Percentiles rank a stretch among this genome's conserved stretches.
Evolutionary conservation across 2,113 vertebrate genomes (phyloP).

Genomic region (Bujurquina vittata): DNA sequence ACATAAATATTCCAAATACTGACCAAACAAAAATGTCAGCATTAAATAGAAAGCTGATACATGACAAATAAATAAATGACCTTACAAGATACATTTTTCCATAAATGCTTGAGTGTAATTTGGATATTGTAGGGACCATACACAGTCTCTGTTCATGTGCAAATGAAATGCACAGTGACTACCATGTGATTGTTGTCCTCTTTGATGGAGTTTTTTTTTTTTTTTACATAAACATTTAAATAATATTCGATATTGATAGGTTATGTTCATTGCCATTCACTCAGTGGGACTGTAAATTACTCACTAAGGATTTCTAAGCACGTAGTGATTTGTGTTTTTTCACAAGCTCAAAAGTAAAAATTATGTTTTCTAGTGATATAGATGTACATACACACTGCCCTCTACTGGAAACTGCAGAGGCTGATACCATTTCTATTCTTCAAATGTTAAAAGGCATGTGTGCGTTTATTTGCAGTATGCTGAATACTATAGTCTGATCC

Average conservation of each 20-base stretch:
- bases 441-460: background rate
- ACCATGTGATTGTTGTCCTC: background rate
- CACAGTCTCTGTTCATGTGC: background rate
- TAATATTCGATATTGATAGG: background rate
- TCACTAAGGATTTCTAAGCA: background rate
- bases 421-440: background rate
- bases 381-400: conserved; percentile 57
- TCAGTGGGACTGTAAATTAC: background rate
- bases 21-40: conserved; percentile 10
- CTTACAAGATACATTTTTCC: background rate
- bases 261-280: background rate
- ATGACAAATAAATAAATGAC: background rate
- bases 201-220: background rate
- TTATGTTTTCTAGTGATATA: background rate
- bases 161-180: background rate
- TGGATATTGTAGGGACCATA: background rate
- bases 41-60: background rate
- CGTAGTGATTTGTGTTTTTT: background rate
- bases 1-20: background rate
- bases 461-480: background rate
- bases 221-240: background rate
- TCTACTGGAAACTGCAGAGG: conserved; percentile 54
- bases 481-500: background rate
- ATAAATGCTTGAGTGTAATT: background rate
- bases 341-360: background rate